Percentiles rank a stretch among this genome's conserved stretches.
phyloP scores from a whole-genome alignment of 2,113 vertebrate species.

The Passer domesticus region DNA sequence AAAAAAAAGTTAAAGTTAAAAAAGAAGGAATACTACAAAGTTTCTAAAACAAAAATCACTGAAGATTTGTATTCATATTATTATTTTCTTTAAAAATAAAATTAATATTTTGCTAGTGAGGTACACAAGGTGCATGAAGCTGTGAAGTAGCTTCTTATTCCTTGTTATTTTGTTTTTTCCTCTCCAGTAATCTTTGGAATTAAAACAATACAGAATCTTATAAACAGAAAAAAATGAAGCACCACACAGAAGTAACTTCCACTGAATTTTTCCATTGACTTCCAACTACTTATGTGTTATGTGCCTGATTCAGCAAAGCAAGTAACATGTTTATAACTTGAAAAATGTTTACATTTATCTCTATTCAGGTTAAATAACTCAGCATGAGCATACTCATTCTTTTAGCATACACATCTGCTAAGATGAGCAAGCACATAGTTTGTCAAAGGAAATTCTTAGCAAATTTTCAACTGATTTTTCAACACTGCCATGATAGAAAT shows the following conservation, averaged over 20 bases:
- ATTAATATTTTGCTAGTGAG: neutral
- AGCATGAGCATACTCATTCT: neutral
- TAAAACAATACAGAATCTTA: neutral
- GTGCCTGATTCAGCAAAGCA: neutral
- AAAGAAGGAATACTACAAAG: neutral
- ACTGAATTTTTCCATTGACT: neutral
- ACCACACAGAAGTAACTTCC: neutral
- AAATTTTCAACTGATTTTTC: neutral
- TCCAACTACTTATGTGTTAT: neutral
- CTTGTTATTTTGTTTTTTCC: neutral
- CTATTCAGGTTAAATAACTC: neutral
- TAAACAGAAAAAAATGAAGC: neutral
- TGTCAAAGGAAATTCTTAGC: neutral
- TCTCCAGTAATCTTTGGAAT: neutral
- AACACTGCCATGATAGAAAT: neutral
- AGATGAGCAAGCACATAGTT: neutral
- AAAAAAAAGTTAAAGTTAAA: neutral
- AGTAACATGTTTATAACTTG: neutral
- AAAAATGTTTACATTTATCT: neutral
- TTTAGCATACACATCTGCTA: neutral
- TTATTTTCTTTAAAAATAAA: neutral
- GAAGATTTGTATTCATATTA: neutral
- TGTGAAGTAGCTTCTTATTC: neutral
- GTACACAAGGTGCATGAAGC: neutral
- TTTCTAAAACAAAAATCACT: neutral